Base-by-base conservation (phyloP, 2,888 invertebrate species). In the Pristionchus entomophagus region DNA sequence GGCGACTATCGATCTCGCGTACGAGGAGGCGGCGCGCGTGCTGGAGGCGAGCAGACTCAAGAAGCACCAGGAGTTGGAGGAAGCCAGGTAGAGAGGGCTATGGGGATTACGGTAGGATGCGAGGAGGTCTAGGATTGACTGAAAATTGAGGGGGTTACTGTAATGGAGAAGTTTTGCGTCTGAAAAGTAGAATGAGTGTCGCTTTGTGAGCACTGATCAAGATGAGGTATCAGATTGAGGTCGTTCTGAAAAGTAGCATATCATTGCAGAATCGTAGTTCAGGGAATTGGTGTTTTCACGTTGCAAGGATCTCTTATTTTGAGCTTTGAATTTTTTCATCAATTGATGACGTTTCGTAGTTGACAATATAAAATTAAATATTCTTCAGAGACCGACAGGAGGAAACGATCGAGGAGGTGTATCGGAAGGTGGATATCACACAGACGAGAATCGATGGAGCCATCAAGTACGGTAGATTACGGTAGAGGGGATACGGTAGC, bases 361-460 rank as follows among this genome's bases (percentile, higher is more conserved):
- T 62, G 32, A 14, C 14, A 8, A 49, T 3, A 14, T 26, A 49
- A 49, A 8, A 49, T 3, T 14, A 45, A 49, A 49, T 26, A 41
- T 22, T 41, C n/a, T 4, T 14, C 41, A 73, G 77, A 35, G 86
- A 88, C 29, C 87, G 88, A 22, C 91, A 91, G 86, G 92, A 92
- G 78, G 88, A 87, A 2, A 86, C 86, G 59, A 88, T 91, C 26
- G 90, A 91, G 49, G 89, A 90, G n/a, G 87, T 91, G 65, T 91
- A 91, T 85, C 85, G 89, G 14, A 91, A 92, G 84, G 88, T 91
- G 85, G 89, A 90, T 77, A 73, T 88, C 5, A 91, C 90, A 51
- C 89, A 90, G 51, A 78, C 89, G 32, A 87, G 88, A 19, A 89
- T 92, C 26, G 89, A 89, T 56, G 92, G 92, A 65, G 92, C 92